Conservation (phyloP, 2,113 vertebrate genomes). For the Ageneiosus marmoratus region DNA sequence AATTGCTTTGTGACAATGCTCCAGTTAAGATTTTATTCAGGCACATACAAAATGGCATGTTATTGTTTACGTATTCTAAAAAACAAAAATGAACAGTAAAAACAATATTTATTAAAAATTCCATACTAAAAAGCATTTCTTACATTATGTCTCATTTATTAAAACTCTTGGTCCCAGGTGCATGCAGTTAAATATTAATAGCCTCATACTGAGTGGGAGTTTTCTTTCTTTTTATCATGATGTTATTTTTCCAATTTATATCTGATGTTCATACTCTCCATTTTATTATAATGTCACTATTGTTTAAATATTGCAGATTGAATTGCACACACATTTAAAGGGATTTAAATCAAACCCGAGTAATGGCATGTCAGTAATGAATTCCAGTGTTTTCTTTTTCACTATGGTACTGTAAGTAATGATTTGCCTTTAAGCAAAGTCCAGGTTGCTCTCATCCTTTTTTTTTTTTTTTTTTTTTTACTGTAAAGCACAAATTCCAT, state of each 20-base stretch:
- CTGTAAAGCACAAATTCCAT: background rate
- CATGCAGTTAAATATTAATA: background rate
- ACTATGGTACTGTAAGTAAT: background rate
- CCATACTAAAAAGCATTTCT: background rate
- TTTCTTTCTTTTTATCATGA: background rate
- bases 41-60: background rate
- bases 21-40: background rate
- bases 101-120: background rate
- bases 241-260: background rate
- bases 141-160: background rate
- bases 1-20: background rate
- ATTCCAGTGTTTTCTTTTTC: background rate
- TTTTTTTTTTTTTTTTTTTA: too few relatives aligned
- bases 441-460: background rate
- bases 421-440: background rate
- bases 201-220: too few relatives aligned
- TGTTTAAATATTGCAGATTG: background rate
- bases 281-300: background rate
- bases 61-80: background rate
- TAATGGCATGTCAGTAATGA: background rate
- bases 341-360: background rate
- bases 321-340: background rate
- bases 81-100: background rate
- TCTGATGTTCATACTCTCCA: constrained; percentile 6
- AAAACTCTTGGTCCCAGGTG: background rate